Evolutionary conservation across 2,888 invertebrate species (phyloP), one percentile per base, ranked within the genome.

Genomic region (Pasiphila rectangulata): DNA sequence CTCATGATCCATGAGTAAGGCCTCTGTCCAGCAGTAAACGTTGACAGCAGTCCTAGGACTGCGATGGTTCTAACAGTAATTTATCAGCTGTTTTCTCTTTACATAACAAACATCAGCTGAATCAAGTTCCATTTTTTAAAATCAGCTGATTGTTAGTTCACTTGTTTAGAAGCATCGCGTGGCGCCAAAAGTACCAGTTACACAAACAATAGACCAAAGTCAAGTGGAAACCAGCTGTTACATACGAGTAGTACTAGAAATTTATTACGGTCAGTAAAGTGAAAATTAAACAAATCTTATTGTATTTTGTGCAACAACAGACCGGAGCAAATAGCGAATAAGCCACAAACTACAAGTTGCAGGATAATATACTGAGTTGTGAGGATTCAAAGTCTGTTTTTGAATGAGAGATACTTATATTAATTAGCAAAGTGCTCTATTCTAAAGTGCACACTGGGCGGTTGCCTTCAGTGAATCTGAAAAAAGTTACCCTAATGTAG

Each of bases 401-500:
- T 23, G 29, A 4, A 1, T 36, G 10, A 4, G 3, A 2, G 4
- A 0, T 9, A 13, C 12, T 41, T 46, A 42, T 29, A 38, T 38
- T 32, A 50, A n/a, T 5, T 9, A 12, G 12, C 4, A 15, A 27
- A 46, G 43, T 38, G 5, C 7, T 46, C 43, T 56, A 54, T 51
- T 57, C 52, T 55, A 62, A 55, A 57, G 57, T 56, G 68, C 84
- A 52, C 80, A 55, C 72, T 83, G 78, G 81, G 85, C 82, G 85
- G 83, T 61, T 44, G 57, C 54, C 69, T 80, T 76, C 74, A 77
- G 63, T 78, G 76, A 81, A 77, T 69, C 72, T 76, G 77, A 81
- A 83, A 75, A 83, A 78, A 50, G 60, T 76, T 79, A 76, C 82
- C 79, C 84, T 83, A 86, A 86, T 86, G 76, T 83, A 72, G 78